Evolutionary conservation across 1,140 invertebrate species (phyloP), one percentile per base, ranked within the genome.

Genomic region (Pogonomyrmex barbatus): DNA sequence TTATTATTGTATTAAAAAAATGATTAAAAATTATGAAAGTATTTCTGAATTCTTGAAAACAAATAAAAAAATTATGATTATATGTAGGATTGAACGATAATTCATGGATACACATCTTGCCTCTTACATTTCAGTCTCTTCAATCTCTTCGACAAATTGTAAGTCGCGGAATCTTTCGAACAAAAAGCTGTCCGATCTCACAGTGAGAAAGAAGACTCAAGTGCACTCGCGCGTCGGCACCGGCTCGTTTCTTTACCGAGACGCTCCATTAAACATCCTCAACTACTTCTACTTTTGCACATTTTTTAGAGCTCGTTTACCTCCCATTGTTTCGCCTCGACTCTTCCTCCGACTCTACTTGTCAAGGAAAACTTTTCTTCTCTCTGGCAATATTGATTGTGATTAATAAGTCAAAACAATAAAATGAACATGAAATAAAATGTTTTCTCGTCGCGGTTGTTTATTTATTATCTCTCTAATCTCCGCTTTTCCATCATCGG

Each of bases 251-350:
- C 68, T 83, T 83, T 83, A 83, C 68, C 54, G 68, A 75, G 79
- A 75, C 68, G 79, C 68, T 83, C 79, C 79, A 83, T 83, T 83
- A 83, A 75, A 75, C 79, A 83, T 83, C 79, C 68, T 83, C 68
- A 73, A 75, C 54, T 54, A 73, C 70, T 78, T 85, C 73, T 45
- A 73, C 65, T 71, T 82, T 76, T 77, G 76, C 76, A 52, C 54
- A 88, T 89, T 81, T 85, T 89, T 76, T 78, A 75, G 62, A 63
- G 81, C 65, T 71, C 84, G 76, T 89, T 88, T 88, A 78, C 67
- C 54, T 75, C 79, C 68, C 36, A 70, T 88, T 85, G 79, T 78
- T 87, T 87, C 62, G 68, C 56, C 75, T 24, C 75, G 30, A 42
- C 47, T 71, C 76, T 77, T 39, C 33, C 47, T 71, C 70, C 33